A percentile compares a stretch with the other conserved stretches of the same genome.
These are phyloP conservation scores for Drosophila ogumai DNA, from an alignment of 1,140 invertebrate species.

Conservation along the genomic window DNA sequence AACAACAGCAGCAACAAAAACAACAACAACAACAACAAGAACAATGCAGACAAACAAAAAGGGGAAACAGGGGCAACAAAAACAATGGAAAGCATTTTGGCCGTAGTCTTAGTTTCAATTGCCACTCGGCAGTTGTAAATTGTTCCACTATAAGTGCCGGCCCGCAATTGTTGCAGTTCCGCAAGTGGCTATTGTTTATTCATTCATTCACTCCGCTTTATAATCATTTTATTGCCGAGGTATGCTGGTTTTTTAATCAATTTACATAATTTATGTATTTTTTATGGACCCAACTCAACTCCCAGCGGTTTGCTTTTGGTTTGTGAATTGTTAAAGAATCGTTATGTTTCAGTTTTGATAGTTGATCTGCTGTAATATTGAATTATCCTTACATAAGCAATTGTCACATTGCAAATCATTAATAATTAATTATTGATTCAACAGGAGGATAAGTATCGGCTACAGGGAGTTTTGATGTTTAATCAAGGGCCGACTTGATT, in stretches of 20 bases:
- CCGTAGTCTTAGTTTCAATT: constrained; percentile 62
- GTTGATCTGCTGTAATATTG: constrained; percentile 40
- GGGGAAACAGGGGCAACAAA: background rate
- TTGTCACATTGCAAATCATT: constrained; percentile 41
- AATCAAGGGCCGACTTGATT: background rate
- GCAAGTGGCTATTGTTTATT: constrained; percentile 48
- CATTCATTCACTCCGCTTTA: constrained; percentile 27
- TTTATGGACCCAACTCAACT: constrained; percentile 22
- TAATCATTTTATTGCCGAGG: constrained; percentile 51
- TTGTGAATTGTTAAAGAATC: constrained; percentile 44
- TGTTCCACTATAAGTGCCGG: constrained; percentile 45
- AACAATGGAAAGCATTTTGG: constrained; percentile 26
- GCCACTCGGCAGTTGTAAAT: constrained; percentile 56
- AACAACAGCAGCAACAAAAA: constrained; percentile 20
- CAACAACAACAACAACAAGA: constrained; percentile 18
- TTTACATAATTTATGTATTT: constrained; percentile 47
- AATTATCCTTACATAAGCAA: constrained; percentile 36
- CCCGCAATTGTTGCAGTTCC: constrained; percentile 37
- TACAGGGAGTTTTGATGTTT: background rate
- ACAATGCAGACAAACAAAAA: constrained; percentile 7
- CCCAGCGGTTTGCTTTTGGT: constrained; percentile 13
- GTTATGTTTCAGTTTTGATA: constrained; percentile 37
- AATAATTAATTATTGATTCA: constrained; percentile 37
- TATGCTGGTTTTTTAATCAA: constrained; percentile 55
- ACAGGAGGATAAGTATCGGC: background rate